Evolutionary conservation across 2,113 vertebrate species (phyloP).

Genomic region (Peromyscus maniculatus): DNA sequence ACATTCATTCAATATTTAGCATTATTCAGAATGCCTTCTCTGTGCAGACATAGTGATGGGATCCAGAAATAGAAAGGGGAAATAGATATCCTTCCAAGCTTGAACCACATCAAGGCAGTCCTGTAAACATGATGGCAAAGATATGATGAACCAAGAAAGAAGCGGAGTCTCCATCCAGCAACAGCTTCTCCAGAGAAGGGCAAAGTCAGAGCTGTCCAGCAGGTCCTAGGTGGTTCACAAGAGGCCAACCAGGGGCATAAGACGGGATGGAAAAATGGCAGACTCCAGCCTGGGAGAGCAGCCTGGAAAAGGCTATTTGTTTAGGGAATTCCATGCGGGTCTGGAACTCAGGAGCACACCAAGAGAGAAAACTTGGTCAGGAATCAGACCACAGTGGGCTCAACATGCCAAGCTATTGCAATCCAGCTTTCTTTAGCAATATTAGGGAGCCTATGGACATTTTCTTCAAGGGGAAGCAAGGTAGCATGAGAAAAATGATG

Average conservation of each 20-base stretch:
- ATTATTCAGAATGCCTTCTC: not conserved
- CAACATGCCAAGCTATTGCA: not conserved
- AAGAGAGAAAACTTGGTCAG: not conserved
- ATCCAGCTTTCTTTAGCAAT: not conserved
- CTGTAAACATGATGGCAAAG: not conserved
- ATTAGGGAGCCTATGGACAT: not conserved
- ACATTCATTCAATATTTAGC: not conserved
- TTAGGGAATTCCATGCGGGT: not conserved
- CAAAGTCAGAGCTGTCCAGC: not conserved
- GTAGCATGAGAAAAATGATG: not conserved
- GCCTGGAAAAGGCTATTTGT: not conserved
- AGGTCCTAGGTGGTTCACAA: rapidly evolving
- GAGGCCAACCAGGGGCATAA: not conserved
- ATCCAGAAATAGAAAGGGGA: not conserved
- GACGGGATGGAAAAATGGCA: not conserved
- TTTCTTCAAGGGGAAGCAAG: not conserved
- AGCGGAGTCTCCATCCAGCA: not conserved
- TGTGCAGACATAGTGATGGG: not conserved
- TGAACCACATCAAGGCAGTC: not conserved
- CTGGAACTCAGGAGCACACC: not conserved
- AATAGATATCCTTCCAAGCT: not conserved
- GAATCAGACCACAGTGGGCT: not conserved
- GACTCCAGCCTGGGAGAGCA: not conserved
- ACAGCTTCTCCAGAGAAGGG: not conserved
- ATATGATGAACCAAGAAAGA: not conserved